Conservation (phyloP, 2,113 vertebrate species). For the Anoura caudifer region DNA sequence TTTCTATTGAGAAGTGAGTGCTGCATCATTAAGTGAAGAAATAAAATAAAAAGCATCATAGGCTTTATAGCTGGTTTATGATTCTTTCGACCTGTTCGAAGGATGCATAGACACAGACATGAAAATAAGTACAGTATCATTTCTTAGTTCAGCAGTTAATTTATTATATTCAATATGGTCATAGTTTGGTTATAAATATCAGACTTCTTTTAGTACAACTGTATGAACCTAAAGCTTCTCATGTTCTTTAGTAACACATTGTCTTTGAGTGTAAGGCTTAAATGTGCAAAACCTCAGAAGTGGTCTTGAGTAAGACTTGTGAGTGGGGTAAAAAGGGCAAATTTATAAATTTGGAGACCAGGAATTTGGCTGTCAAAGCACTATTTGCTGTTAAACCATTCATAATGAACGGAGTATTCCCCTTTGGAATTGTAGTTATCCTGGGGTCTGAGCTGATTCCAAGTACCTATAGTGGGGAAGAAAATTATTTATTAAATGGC, state of each 20-base stretch:
- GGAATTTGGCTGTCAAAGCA: constrained; percentile 54
- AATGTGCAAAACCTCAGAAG: constrained; percentile 60
- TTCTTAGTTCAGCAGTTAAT: constrained; percentile 52
- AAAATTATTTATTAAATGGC: constrained; percentile 57
- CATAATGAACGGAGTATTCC: constrained; percentile 53
- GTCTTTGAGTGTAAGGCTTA: constrained; percentile 51
- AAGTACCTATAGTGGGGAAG: constrained; percentile 13
- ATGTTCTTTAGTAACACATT: constrained; percentile 66
- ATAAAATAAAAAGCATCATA: background rate
- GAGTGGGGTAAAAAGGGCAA: background rate
- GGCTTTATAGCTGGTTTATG: constrained; percentile 48
- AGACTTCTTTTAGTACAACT: constrained; percentile 69
- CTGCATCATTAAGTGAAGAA: constrained; percentile 23
- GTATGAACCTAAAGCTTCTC: constrained; percentile 73
- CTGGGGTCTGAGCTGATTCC: constrained; percentile 28
- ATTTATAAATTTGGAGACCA: constrained; percentile 35
- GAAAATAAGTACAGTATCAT: constrained; percentile 16
- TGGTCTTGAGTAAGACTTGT: constrained; percentile 65
- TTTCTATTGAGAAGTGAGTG: constrained; percentile 42
- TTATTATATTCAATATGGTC: constrained; percentile 65
- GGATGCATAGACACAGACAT: background rate
- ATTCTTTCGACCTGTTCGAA: constrained; percentile 14
- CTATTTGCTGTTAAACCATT: constrained; percentile 61
- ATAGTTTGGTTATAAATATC: constrained; percentile 74
- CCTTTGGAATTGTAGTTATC: constrained; percentile 47